phyloP scores from a whole-genome alignment of 1,140 invertebrate species.

The Conopomorpha cramerella region DNA sequence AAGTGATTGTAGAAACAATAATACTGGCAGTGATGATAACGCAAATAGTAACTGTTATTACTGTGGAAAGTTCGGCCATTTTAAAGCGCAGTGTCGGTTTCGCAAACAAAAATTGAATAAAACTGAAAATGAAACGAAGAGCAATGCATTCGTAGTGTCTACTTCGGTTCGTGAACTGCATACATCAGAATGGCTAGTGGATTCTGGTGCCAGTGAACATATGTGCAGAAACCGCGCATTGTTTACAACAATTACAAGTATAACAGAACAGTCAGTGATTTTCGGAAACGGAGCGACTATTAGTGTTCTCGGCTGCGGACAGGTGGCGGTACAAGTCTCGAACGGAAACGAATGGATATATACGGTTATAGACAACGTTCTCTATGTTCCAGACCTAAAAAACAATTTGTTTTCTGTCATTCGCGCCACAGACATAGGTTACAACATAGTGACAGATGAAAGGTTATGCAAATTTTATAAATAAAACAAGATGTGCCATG shows the following conservation, averaged over 20 bases:
- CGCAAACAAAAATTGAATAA: background rate
- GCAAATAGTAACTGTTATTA: background rate
- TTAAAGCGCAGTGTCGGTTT: background rate
- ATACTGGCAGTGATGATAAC: background rate
- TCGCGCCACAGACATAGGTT: background rate
- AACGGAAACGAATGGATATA: conserved; percentile 1
- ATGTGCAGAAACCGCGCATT: background rate
- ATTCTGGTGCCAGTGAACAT: background rate
- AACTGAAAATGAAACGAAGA: background rate
- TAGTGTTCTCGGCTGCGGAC: background rate
- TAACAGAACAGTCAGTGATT: background rate
- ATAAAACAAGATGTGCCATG: conserved; percentile 8
- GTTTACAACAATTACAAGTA: background rate
- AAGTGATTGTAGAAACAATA: background rate
- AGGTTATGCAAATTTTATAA: conserved; percentile 25
- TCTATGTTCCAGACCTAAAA: conserved; percentile 1
- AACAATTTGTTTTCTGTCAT: background rate
- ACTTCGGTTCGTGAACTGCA: background rate
- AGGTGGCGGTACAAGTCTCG: background rate
- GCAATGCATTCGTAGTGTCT: background rate
- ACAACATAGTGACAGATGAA: conserved; percentile 21
- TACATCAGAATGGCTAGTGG: background rate
- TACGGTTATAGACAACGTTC: background rate
- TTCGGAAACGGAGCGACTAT: background rate
- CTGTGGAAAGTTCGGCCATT: background rate